Percentiles rank a stretch among this genome's conserved stretches.
Evolutionary conservation across 1,140 invertebrate species (phyloP).

Genomic region (Araneus ventricosus): DNA sequence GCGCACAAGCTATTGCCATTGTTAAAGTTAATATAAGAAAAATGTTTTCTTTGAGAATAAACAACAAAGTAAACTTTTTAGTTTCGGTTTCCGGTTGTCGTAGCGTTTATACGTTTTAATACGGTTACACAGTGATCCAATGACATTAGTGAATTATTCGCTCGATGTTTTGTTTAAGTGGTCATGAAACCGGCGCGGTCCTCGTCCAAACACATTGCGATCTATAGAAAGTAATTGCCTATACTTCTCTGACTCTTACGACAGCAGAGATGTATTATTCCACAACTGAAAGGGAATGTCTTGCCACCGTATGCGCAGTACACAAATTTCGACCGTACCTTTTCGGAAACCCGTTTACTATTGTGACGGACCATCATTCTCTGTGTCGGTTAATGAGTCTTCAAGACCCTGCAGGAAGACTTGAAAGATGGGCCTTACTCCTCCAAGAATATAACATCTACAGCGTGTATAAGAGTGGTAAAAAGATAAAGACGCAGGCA

Average conservation of each 20-base stretch:
- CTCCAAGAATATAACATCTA: constrained; percentile 81
- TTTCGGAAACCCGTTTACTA: constrained; percentile 78
- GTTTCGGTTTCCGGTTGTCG: no score
- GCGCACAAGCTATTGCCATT: no score
- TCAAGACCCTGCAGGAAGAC: constrained; percentile 79
- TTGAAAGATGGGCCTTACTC: constrained; percentile 81
- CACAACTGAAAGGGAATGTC: neutral
- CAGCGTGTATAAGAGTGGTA: constrained; percentile 79
- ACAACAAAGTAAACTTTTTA: no score
- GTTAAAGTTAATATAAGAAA: no score
- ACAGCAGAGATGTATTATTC: neutral
- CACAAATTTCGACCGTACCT: neutral
- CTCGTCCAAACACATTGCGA: neutral
- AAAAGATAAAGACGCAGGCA: constrained; percentile 35
- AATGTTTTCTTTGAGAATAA: no score
- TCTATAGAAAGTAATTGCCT: neutral
- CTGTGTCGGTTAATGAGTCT: constrained; percentile 79
- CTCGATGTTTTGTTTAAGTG: no score
- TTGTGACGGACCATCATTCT: constrained; percentile 81
- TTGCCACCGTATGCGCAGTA: neutral
- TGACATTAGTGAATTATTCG: no score
- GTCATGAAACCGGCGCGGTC: neutral
- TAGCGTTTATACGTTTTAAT: no score
- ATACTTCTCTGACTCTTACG: neutral
- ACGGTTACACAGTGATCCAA: no score